Base-by-base conservation (phyloP, 2,888 invertebrate species). In the Opisthograptis luteolata region DNA sequence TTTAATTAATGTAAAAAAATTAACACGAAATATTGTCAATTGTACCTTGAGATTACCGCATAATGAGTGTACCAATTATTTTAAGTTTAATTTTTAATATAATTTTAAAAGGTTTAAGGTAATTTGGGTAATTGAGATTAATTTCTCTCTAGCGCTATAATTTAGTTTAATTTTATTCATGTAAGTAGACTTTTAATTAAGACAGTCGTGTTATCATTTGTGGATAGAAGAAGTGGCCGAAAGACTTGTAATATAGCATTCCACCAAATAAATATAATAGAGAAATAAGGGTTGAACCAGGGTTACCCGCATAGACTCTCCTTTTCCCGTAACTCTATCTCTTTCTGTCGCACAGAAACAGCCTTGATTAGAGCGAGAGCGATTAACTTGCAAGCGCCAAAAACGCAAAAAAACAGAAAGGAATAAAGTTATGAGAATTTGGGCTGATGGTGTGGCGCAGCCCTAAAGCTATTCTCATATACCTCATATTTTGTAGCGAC, bases 401-500 rank as follows among this genome's bases (percentile, higher is more conserved):
- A n/a, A 14, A n/a, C 9, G 5, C 9, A 36, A 32, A 36, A 30
- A 28, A 22, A 32, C 25, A 9, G n/a, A n/a, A n/a, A n/a, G n/a
- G n/a, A n/a, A n/a, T n/a, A n/a, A n/a, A n/a, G n/a, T n/a, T n/a
- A n/a, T n/a, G n/a, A 25, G 25, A 1, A 1, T 2, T 25, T 9
- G 10, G 10, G 13, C 19, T 42, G 58, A 51, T 17, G 2, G 17
- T 55, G 54, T 27, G n/a, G n/a, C n/a, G n/a, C n/a, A n/a, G n/a
- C n/a, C n/a, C n/a, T n/a, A n/a, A 51, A 78, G 66, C 68, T 63
- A 70, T 76, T 73, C 48, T 64, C 72, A 83, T 78, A 83, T 87
- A 87, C 87, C 88, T 89, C 88, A 86, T 87, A 83, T 86, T 87
- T 79, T 76, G 83, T 87, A 88, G 87, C 73, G 34, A 13, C 6